A percentile compares a stretch with the other conserved stretches of the same genome.
Evolutionary conservation across 2,113 vertebrate species (phyloP).

Genomic region (Excalfactoria chinensis): DNA sequence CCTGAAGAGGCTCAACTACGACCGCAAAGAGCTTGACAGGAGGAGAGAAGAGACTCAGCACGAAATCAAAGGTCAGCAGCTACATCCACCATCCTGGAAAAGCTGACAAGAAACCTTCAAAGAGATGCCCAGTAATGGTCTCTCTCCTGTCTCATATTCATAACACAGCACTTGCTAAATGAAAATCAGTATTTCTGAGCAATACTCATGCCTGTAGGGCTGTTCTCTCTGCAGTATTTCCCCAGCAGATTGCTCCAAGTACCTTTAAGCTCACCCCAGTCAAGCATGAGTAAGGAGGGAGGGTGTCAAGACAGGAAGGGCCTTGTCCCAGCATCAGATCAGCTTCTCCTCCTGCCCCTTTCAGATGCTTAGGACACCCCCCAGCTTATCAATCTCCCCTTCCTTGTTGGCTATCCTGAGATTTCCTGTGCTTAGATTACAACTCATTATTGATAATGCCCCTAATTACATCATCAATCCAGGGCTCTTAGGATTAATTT

Average conservation of each 20-base stretch:
- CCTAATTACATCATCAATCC: background rate
- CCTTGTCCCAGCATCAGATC: background rate
- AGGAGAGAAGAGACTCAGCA: conserved; percentile 93
- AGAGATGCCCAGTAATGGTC: background rate
- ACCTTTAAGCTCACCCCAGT: background rate
- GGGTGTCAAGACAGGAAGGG: background rate
- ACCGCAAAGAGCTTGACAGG: conserved; percentile 94
- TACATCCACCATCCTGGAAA: background rate
- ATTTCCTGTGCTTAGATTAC: conserved; percentile 35
- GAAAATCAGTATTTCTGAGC: background rate
- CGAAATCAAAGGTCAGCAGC: conserved; percentile 87
- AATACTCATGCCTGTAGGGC: background rate
- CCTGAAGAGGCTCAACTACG: conserved; percentile 97
- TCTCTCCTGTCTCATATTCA: background rate
- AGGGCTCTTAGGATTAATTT: conserved; percentile 18
- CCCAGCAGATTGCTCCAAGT: background rate
- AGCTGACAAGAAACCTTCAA: background rate
- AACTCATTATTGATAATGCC: conserved; percentile 40
- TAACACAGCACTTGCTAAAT: background rate
- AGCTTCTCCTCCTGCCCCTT: background rate
- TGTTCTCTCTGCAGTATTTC: background rate
- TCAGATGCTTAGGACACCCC: background rate
- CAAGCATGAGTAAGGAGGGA: background rate
- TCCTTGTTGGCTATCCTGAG: background rate
- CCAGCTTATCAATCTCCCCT: background rate